Evolutionary conservation across 2,888 invertebrate species (phyloP), one percentile per base, ranked within the genome.

Genomic region (Galerucella calmariensis): DNA sequence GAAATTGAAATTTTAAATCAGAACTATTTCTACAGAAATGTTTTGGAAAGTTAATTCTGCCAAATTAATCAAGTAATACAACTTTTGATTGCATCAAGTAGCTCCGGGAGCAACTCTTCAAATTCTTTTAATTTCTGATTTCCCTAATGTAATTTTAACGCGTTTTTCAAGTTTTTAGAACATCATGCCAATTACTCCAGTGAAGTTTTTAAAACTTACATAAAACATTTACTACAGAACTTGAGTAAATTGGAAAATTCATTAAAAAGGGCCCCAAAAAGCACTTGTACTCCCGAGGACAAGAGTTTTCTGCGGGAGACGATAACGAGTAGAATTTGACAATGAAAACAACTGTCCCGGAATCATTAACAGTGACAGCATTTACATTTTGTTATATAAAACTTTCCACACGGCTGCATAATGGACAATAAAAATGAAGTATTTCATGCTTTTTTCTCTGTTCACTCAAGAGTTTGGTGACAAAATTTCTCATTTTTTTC

Each of bases 91-190:
- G 53, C 41, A 61, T 63, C 51, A 62, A 69, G 27, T 63, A 62
- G 62, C 27, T 62, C 12, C 12, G 69, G 27, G n/a, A 48, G 16
- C n/a, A n/a, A 8, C 35, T 69, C 20, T 35, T 14, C 14, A 72
- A 67, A 72, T 67, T 67, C 51, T 67, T 72, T 59, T 66, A 72
- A 72, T 72, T 67, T 67, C 72, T 72, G 67, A 53, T 58, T 73
- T 73, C 67, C 63, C 67, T 73, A 67, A 73, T 68, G 68, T 16
- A 67, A 67, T 63, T 73, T 73, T 73, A 73, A 73, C 62, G 51
- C 68, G 68, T 61, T 68, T 72, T 59, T 53, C 41, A 67, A 72
- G 51, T 20, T 67, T 72, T 62, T 73, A n/a, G 41, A 68, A 56
- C 53, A 62, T 63, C 59, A 44, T 56, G 67, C 63, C 72, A 72